Conservation (phyloP, 2,888 invertebrate genomes). For the Cosmia pyralina region DNA sequence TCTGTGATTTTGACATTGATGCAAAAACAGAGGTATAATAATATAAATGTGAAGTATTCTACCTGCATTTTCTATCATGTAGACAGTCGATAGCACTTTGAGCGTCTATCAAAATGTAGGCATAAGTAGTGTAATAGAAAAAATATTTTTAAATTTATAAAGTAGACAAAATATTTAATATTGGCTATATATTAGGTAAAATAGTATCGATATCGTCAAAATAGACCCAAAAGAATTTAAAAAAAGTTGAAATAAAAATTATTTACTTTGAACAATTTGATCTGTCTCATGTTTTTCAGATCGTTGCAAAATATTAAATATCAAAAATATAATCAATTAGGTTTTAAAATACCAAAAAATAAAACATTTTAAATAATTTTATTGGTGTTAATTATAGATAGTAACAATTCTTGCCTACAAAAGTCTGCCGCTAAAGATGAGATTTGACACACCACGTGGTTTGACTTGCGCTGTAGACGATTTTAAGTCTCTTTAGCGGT, state of each 20-base stretch:
- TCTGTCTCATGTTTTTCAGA: constrained; percentile 14
- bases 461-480: too few species aligned
- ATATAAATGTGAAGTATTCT: too few species aligned
- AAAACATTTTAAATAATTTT: not conserved
- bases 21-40: too few species aligned
- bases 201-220: constrained; percentile 35
- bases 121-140: constrained; percentile 61
- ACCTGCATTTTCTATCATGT: constrained; percentile 11
- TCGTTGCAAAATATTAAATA: constrained; percentile 17
- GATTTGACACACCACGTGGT: too few species aligned
- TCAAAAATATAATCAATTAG: constrained; percentile 14
- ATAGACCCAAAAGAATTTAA: constrained; percentile 31
- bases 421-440: too few species aligned
- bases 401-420: constrained; percentile 11
- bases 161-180: constrained; percentile 58
- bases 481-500: too few species aligned
- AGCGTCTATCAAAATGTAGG: constrained; percentile 47
- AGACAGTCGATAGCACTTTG: constrained; percentile 7
- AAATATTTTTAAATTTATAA: constrained; percentile 67
- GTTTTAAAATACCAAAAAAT: constrained; percentile 9
- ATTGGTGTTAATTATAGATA: constrained; percentile 22
- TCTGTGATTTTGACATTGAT: too few species aligned
- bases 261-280: constrained; percentile 12
- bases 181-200: constrained; percentile 48
- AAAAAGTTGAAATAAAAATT: constrained; percentile 13